Evolutionary conservation across 2,113 vertebrate genomes (phyloP), one percentile per base, ranked within the genome.

Genomic region (human (Homo sapiens)): DNA sequence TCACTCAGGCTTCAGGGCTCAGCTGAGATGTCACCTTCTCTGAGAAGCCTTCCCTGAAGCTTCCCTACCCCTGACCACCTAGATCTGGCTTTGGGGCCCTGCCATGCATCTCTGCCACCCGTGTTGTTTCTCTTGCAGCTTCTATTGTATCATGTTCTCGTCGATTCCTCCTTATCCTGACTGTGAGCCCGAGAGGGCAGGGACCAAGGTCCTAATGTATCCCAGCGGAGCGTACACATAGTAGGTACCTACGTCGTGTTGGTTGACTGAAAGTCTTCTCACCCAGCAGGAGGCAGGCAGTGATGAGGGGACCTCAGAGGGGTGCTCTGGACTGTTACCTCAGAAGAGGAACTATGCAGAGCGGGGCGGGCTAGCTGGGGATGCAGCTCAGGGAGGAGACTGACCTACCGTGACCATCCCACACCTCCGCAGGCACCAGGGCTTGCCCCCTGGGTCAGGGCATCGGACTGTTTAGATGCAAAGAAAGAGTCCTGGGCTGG

Each of bases 91-190:
- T 61, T 22, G 11, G 23, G 45, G 3, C 13, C 55, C 66, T 45
- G 66, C 17, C 3, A 20, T 0, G 0, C 0, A 0, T 87, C 70
- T 76, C 75, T 40, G 64, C 50, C 59, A 45, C 32, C 27, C 61
- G 45, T 38, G 61, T 55, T 43, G 27, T 50, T 79, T 27, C 45
- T 82, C 35, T 40, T 90, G n/a, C 14, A 73, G 22, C 84, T 64
- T 14, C 7, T 14, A 59, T 30, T 6, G 25, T 8, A 22, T 61
- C n/a, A 6, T 52, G 40, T 32, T 17, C 23, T 81, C 38, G 43
- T 90, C 40, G 0, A 8, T 18, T 52, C 57, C 32, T 79, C 20
- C 22, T 35, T 6, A n/a, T 50, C 70, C 38, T 3, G 27, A 52
- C 45, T 35, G 48, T 66, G 48, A 0, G 70, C 35, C 35, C 32